These are phyloP conservation scores for Prunella strophiata DNA, from an alignment of 2,797 vertebrate genomes.

Conservation along the genomic window DNA sequence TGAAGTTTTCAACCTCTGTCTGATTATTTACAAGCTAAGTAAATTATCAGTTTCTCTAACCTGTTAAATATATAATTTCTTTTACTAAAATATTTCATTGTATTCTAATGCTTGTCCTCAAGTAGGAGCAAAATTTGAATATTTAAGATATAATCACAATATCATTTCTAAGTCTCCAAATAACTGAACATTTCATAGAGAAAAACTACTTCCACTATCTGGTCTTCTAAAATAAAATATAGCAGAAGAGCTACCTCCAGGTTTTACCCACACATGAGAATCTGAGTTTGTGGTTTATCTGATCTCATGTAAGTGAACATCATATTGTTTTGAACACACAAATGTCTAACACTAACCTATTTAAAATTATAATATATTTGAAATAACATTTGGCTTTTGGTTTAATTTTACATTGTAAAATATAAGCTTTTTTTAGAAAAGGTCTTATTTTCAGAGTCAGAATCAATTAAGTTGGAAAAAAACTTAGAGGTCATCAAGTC, in stretches of 20 bases:
- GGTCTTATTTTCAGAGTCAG: background rate
- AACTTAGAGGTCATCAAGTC: rapidly evolving
- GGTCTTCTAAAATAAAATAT: background rate
- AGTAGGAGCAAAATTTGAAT: background rate
- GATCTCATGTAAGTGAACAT: background rate
- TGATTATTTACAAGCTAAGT: background rate
- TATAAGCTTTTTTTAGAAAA: background rate
- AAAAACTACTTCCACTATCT: background rate
- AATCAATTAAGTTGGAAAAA: background rate
- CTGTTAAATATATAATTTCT: background rate
- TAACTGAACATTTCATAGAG: background rate
- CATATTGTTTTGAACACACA: background rate
- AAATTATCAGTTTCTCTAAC: background rate
- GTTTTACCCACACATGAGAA: background rate
- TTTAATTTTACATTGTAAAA: background rate
- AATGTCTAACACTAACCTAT: background rate
- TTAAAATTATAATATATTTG: background rate
- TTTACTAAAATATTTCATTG: background rate
- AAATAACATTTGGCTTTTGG: background rate
- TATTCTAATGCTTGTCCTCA: background rate
- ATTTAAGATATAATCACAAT: background rate
- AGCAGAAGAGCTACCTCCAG: background rate
- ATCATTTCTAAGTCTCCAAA: background rate
- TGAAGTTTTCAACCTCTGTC: background rate
- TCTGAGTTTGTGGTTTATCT: background rate